Evolutionary conservation across 2,113 vertebrate genomes (phyloP).

Genomic region (Gadus macrocephalus): DNA sequence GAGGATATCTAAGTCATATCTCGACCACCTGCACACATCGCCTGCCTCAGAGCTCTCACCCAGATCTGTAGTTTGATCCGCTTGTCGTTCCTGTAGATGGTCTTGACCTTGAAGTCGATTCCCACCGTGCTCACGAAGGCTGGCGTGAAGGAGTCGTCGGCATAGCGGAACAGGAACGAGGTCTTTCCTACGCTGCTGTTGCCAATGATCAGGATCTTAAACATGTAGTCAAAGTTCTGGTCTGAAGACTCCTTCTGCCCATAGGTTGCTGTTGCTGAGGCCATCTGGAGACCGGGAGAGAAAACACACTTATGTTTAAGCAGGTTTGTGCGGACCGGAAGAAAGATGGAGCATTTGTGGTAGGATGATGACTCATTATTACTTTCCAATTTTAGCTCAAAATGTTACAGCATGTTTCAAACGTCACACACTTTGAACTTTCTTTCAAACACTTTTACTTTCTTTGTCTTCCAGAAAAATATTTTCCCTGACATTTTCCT

Average conservation of each 20-base stretch:
- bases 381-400: not conserved
- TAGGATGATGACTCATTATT: not conserved
- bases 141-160: conserved; percentile 92
- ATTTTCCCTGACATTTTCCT: too few species aligned
- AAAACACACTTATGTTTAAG: not conserved
- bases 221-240: conserved; percentile 99
- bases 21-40: too few species aligned
- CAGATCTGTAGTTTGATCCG: conserved; percentile 97
- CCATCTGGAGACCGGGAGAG: conserved; percentile 76
- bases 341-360: not conserved
- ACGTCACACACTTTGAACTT: not conserved
- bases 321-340: not conserved
- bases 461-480: not conserved
- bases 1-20: too few species aligned
- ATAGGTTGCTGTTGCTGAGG: conserved; percentile 86
- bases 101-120: conserved; percentile 99
- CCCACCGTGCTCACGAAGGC: conserved; percentile 97
- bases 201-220: conserved; percentile 97
- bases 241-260: conserved; percentile 92
- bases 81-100: conserved; percentile 97
- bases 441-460: not conserved
- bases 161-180: conserved; percentile 94
- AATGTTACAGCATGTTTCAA: too few species aligned
- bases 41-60: conserved; percentile 72
- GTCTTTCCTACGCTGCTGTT: conserved; percentile 99